Conservation (phyloP, 2,113 vertebrate species). For the Microtus richardsoni region DNA sequence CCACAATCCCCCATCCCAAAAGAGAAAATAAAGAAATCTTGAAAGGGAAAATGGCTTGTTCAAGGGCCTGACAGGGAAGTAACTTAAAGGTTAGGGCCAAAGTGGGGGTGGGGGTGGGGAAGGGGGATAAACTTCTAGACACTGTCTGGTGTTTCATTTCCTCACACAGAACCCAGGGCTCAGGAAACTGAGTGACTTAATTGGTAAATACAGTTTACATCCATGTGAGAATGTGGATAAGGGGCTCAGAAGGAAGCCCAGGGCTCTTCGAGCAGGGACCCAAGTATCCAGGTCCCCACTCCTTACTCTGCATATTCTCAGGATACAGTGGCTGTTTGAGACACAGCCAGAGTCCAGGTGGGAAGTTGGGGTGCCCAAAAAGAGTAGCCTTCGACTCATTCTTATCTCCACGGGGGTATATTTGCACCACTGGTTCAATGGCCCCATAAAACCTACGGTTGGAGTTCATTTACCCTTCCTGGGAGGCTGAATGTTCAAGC, state of each 20-base stretch:
- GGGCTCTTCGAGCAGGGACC: background rate
- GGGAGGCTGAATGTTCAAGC: background rate
- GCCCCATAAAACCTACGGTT: constrained; percentile 63
- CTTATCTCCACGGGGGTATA: constrained; percentile 41
- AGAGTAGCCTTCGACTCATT: background rate
- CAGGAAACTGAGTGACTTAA: background rate
- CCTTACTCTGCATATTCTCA: background rate
- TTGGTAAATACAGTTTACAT: background rate
- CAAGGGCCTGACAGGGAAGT: background rate
- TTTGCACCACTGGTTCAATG: constrained; percentile 37
- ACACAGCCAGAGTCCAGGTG: constrained; percentile 40
- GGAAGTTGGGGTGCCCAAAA: background rate
- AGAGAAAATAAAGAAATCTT: too few relatives aligned
- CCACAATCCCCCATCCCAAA: background rate
- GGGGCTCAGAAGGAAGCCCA: too few relatives aligned
- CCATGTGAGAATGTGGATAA: background rate
- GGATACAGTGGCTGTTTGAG: background rate
- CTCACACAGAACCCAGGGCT: background rate
- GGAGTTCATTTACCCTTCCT: constrained; percentile 65
- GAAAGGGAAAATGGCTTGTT: background rate
- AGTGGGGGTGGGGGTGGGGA: background rate
- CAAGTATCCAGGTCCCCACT: background rate
- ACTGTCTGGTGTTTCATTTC: background rate
- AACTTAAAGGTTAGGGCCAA: too few relatives aligned
- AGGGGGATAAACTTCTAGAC: background rate